These are phyloP conservation scores for Serilophus lunatus DNA, from an alignment of 2,113 vertebrate species.

Conservation along the genomic window DNA sequence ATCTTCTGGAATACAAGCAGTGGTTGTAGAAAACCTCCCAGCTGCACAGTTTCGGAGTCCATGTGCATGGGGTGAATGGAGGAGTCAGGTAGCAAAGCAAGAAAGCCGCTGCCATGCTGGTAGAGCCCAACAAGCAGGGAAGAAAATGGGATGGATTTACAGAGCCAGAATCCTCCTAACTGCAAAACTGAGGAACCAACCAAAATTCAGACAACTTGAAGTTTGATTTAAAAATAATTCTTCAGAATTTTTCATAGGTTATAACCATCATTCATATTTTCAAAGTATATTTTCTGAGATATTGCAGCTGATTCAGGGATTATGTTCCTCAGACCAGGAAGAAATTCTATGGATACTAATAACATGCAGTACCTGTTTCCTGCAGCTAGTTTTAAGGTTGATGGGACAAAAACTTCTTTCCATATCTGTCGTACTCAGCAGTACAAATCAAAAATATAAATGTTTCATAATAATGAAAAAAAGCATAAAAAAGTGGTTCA, in stretches of 20 bases:
- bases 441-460: background rate
- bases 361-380: background rate
- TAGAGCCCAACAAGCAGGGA: background rate
- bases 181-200: background rate
- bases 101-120: background rate
- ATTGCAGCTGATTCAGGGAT: background rate
- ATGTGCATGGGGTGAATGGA: background rate
- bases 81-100: background rate
- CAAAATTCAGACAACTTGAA: background rate
- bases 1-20: rapidly evolving
- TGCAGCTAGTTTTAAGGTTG: background rate
- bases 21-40: background rate
- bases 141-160: background rate
- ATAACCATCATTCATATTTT: background rate
- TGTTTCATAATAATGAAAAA: background rate
- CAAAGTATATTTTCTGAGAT: background rate
- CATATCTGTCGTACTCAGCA: background rate
- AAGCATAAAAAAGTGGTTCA: background rate
- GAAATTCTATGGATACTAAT: background rate
- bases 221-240: background rate
- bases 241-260: background rate
- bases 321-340: background rate
- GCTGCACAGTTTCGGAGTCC: background rate
- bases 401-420: background rate
- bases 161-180: background rate